Conservation (phyloP, 2,888 invertebrate genomes). For the Harpalus rubripes region DNA sequence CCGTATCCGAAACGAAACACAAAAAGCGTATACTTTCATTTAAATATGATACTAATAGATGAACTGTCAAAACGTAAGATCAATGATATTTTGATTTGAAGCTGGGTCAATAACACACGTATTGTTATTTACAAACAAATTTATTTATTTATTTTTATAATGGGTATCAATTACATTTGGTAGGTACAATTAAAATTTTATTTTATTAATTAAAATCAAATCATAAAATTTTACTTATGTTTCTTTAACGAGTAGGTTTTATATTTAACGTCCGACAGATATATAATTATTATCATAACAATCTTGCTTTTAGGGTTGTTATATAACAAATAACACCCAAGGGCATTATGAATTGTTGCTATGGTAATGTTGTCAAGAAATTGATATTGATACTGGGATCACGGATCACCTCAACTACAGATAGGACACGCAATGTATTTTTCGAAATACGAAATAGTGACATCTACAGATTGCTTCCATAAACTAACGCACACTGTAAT, state of each 20-base stretch:
- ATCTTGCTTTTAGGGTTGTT: no score
- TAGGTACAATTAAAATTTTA: background rate
- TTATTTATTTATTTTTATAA: background rate
- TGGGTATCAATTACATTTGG: background rate
- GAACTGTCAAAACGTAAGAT: constrained; percentile 35
- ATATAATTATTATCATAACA: no score
- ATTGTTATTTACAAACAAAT: background rate
- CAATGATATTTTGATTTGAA: constrained; percentile 37
- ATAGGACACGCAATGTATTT: no score
- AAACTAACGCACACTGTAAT: no score
- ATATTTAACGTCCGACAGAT: no score
- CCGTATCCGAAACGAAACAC: constrained; percentile 7
- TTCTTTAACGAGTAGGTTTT: background rate
- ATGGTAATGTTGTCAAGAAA: no score
- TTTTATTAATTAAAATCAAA: background rate
- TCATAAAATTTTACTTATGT: background rate
- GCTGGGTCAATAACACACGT: constrained; percentile 23
- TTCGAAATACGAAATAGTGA: no score
- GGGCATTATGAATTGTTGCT: no score
- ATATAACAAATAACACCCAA: no score
- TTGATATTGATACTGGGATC: no score
- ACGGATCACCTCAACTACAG: no score
- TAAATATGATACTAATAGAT: constrained; percentile 45
- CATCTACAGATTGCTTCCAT: no score
- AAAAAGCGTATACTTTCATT: constrained; percentile 22